Conservation (phyloP, 1,140 invertebrate species). For the Vanessa tameamea region DNA sequence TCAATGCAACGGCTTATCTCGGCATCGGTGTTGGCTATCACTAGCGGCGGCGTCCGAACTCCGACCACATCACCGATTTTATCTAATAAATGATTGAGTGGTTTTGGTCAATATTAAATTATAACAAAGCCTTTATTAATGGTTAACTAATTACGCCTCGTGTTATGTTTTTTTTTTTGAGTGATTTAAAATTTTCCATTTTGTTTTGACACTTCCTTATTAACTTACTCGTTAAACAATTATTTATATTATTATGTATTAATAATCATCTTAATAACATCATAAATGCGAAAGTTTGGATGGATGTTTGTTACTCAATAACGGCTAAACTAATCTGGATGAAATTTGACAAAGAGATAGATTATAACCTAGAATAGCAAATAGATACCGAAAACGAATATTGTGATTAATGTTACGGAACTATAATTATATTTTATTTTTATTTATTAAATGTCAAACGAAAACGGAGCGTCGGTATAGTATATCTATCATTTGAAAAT, state of each 20-base stretch:
- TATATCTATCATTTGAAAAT: too few species aligned
- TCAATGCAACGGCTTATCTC: conserved; percentile 11
- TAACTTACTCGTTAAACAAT: neutral
- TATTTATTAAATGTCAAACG: too few species aligned
- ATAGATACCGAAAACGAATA: too few species aligned
- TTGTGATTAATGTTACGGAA: too few species aligned
- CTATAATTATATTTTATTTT: too few species aligned
- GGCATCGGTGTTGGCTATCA: conserved; percentile 20
- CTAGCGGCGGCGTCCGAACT: conserved; percentile 30
- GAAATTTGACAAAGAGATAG: too few species aligned
- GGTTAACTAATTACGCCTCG: conserved; percentile 41
- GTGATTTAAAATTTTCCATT: neutral
- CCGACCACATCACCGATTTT: conserved; percentile 44
- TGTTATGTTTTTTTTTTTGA: conserved; percentile 1
- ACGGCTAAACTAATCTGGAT: too few species aligned
- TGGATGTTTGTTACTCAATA: too few species aligned
- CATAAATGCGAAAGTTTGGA: neutral
- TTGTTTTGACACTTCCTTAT: conserved; percentile 32
- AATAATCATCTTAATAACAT: neutral
- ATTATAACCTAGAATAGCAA: too few species aligned
- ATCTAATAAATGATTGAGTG: conserved; percentile 57
- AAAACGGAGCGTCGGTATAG: too few species aligned
- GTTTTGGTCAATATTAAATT: conserved; percentile 54
- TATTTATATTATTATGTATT: neutral
- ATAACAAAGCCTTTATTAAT: conserved; percentile 49